Base-by-base conservation (phyloP, 2,113 vertebrate species). In the Hippocampus zosterae region DNA sequence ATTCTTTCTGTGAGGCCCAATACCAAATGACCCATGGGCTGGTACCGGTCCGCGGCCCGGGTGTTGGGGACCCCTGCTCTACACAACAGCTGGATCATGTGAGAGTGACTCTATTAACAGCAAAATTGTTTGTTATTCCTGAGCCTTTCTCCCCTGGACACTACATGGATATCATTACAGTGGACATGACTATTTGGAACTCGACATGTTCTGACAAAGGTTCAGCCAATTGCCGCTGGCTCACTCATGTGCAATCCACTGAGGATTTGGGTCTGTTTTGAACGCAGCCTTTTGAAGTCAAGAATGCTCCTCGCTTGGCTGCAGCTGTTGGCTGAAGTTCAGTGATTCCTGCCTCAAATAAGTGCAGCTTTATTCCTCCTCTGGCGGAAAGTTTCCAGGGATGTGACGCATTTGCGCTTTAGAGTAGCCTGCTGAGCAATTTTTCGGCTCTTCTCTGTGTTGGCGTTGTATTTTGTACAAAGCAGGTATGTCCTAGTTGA, bases 241-340 rank as follows among this genome's bases (percentile, higher is more conserved):
- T 64, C 23, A 15, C n/a, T 64, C 57, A 55, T 55, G 27, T 60
- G 57, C 27, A 8, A 60, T 60, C 41, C n/a, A 64, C 41, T 64
- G 62, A 21, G 61, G 40, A 64, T 64, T n/a, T 64, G 62, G 16
- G 41, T 65, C 42, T 65, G 44, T 65, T 65, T 65, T 25, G n/a
- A 65, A 65, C n/a, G 41, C 62, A 44, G 13, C 41, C 62, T 65
- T 25, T 65, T 46, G 41, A 64, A 44, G 40, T 64, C 21, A n/a
- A 64, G 40, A 62, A 64, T 42, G 37, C 40, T 64, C 27, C 40
- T 23, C 42, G 23, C 63, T 65, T 65, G 63, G 63, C 61, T 44
- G 61, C 61, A 41, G 11, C 37, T 64, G 61, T n/a, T 42, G 61
- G 61, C 62, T 64, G n/a, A 27, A 44, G 57, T 60, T 60, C 57